A percentile compares a stretch with the other conserved stretches of the same genome.
phyloP scores from a whole-genome alignment of 2,113 vertebrate genomes.

The Sula dactylatra region DNA sequence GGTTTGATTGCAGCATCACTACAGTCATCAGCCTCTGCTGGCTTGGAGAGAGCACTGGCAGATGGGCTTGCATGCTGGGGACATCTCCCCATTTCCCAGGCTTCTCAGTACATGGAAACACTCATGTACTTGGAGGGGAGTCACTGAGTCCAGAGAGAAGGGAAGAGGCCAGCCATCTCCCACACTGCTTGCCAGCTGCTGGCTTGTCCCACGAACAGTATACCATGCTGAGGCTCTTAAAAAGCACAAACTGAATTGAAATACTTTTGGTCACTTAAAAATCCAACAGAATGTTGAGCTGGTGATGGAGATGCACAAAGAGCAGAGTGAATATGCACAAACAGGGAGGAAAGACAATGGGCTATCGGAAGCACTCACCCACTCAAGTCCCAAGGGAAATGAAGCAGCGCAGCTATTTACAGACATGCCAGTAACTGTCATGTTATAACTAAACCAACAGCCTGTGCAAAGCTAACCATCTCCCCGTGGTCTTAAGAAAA shows the following conservation, averaged over 20 bases:
- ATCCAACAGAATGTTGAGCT: not conserved
- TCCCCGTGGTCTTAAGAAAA: not conserved
- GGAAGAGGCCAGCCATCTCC: not conserved
- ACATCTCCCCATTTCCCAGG: not conserved
- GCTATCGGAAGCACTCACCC: not conserved
- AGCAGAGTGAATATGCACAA: not conserved
- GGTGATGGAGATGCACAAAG: not conserved
- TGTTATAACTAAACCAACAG: not conserved
- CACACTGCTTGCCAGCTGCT: constrained; percentile 9
- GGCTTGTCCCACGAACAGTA: not conserved
- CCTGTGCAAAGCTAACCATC: not conserved
- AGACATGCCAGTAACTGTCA: not conserved
- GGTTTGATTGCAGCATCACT: not conserved
- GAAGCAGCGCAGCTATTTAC: not conserved
- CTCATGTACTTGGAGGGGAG: not conserved
- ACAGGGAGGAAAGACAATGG: not conserved
- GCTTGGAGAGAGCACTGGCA: not conserved
- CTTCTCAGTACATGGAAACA: not conserved
- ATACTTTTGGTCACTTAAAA: not conserved
- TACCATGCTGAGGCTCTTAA: not conserved
- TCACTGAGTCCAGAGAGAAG: not conserved
- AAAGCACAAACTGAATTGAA: not conserved
- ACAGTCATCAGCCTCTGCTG: not conserved
- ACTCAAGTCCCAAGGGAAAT: not conserved
- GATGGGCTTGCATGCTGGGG: not conserved